phyloP scores from a whole-genome alignment of 2,888 invertebrate genomes.

The Emesis furor region DNA sequence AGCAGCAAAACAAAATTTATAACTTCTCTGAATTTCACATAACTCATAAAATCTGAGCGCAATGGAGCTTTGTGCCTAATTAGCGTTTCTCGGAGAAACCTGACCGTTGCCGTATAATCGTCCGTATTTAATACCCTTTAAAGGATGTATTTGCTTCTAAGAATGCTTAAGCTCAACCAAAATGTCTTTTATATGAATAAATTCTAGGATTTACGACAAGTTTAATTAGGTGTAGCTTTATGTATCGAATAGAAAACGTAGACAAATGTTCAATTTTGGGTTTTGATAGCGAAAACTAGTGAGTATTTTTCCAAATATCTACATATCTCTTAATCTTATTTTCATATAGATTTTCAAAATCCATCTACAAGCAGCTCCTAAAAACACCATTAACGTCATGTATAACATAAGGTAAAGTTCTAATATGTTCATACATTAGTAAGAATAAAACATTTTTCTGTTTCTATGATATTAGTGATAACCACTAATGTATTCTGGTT shows the following conservation, averaged over 20 bases:
- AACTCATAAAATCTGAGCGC: slow-evolving; percentile 82
- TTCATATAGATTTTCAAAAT: too few relatives aligned
- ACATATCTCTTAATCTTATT: too few relatives aligned
- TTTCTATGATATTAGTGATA: too few relatives aligned
- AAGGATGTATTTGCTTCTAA: slow-evolving; percentile 10
- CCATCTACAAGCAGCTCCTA: too few relatives aligned
- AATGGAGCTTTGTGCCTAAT: slow-evolving; percentile 80
- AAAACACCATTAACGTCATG: too few relatives aligned
- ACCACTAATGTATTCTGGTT: too few relatives aligned
- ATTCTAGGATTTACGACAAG: slow-evolving; percentile 25
- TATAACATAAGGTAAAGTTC: too few relatives aligned
- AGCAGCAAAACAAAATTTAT: slow-evolving; percentile 66
- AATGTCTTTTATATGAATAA: slow-evolving; percentile 9
- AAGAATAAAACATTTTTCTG: too few relatives aligned
- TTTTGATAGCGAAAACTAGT: not conserved
- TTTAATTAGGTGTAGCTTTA: not conserved
- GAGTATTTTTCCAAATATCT: too few relatives aligned
- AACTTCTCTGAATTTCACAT: slow-evolving; percentile 80
- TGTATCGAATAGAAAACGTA: not conserved
- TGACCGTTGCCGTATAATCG: slow-evolving; percentile 9
- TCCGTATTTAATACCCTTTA: slow-evolving; percentile 8
- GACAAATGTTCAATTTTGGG: not conserved
- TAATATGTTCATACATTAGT: too few relatives aligned
- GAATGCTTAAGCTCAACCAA: not conserved
- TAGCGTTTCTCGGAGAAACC: slow-evolving; percentile 76